These are phyloP conservation scores for Sylvia borin DNA, from an alignment of 2,797 vertebrate species.

Conservation along the genomic window DNA sequence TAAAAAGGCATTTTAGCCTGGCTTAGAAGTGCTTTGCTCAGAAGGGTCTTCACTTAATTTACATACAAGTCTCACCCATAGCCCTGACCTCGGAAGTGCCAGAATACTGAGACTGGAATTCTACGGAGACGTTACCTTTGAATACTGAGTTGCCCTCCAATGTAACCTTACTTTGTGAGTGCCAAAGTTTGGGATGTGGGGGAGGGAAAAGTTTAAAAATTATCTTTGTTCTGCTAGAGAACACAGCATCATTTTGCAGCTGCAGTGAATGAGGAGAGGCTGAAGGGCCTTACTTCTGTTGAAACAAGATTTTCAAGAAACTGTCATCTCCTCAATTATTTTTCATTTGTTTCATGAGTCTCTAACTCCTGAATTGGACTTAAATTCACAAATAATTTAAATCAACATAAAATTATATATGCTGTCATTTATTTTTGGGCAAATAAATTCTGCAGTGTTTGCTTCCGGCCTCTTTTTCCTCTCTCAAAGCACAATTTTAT, in stretches of 20 bases:
- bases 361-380: neutral
- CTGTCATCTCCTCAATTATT: neutral
- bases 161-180: fast-evolving
- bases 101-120: neutral
- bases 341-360: neutral
- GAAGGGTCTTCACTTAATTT: neutral
- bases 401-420: neutral
- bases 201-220: neutral
- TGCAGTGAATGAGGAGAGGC: neutral
- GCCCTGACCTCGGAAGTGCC: neutral
- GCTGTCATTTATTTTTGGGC: neutral
- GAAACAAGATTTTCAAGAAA: neutral
- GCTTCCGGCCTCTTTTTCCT: neutral
- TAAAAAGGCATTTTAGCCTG: neutral
- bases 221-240: neutral
- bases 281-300: neutral
- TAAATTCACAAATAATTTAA: neutral
- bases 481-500: neutral
- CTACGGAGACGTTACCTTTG: neutral
- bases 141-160: neutral
- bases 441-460: neutral
- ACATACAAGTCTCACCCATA: neutral
- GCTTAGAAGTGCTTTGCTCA: neutral
- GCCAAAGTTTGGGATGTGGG: neutral
- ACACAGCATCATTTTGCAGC: neutral